Conservation (phyloP, 2,888 invertebrate genomes). For the Rosalia funebris region DNA sequence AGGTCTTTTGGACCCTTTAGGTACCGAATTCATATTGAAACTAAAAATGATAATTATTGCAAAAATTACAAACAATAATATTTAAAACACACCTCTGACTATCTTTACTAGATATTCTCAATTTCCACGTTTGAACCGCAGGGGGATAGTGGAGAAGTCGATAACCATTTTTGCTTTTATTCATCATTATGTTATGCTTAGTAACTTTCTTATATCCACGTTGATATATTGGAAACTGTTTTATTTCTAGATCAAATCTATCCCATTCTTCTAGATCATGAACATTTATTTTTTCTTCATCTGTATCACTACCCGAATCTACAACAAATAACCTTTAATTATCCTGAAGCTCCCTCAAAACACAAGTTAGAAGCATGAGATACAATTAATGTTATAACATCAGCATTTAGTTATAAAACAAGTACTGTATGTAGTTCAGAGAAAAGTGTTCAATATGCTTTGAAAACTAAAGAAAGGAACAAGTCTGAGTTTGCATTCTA, state of each 20-base stretch:
- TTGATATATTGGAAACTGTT: background rate
- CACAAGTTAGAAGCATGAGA: too few relatives aligned
- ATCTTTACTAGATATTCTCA: background rate
- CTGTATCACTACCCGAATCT: conserved; percentile 59
- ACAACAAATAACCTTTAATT: conserved; percentile 55
- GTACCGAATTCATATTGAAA: background rate
- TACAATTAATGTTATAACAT: too few relatives aligned
- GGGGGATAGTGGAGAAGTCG: background rate
- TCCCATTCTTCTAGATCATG: conserved; percentile 71
- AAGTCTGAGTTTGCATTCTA: too few relatives aligned
- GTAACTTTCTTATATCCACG: background rate
- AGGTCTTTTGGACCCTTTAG: background rate
- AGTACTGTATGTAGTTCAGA: too few relatives aligned
- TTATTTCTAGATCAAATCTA: conserved; percentile 72
- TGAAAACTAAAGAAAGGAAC: too few relatives aligned
- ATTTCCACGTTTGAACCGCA: background rate
- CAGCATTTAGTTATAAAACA: too few relatives aligned
- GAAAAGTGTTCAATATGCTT: too few relatives aligned
- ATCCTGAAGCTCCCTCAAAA: too few relatives aligned
- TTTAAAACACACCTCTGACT: background rate
- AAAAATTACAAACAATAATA: background rate
- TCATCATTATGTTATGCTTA: background rate
- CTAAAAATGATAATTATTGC: background rate
- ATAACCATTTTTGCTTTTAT: background rate
- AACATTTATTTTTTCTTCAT: conserved; percentile 66